Base-by-base conservation (phyloP, 1,140 invertebrate species). In the Frieseomelitta varia region DNA sequence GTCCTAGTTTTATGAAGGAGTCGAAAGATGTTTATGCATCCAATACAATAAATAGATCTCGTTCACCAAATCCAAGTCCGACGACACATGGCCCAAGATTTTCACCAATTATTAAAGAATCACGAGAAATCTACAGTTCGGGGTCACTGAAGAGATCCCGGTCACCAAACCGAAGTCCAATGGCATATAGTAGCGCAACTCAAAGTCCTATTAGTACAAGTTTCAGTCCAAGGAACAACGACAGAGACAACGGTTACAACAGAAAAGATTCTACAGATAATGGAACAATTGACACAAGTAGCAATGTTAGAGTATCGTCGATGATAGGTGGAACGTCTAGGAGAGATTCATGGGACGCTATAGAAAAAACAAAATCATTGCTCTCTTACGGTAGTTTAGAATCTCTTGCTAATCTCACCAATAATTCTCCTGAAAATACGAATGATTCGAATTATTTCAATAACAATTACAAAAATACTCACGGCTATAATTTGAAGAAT, bases 311-410 rank as follows among this genome's bases (percentile, higher is more conserved):
- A 93, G 96, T 97, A 11, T 97, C 96, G 6, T 96, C 97, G n/a
- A 95, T 96, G 89, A 96, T 97, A 88, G 94, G 96, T 4, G 95
- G 96, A 47, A 94, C 95, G 15, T 93, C 96, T 1, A 95, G 97
- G 85, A 95, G 97, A 79, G 97, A 98, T 90, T 97, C 97, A 15
- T 97, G 97, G 97, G 97, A 98, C 91, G 96, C 96, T 1, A 96
- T 97, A 39, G 96, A 97, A n/a, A 97, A 97, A 93, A 97, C 97
- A 2, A 96, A 96, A 91, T 96, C 97, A 72, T 95, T 97, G 87
- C 94, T 97, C 24, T 97, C 96, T 17, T 96, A 96, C 90, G 95
- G 96, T 47, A 96, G 95, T 88, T 91, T 97, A 34, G 96, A 97
- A 91, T 97, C 96, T 1, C 92, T 97, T 55, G 96, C 96, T 14